Evolutionary conservation across 2,797 vertebrate species (phyloP).

Genomic region (Schizothorax lantsangensis): DNA sequence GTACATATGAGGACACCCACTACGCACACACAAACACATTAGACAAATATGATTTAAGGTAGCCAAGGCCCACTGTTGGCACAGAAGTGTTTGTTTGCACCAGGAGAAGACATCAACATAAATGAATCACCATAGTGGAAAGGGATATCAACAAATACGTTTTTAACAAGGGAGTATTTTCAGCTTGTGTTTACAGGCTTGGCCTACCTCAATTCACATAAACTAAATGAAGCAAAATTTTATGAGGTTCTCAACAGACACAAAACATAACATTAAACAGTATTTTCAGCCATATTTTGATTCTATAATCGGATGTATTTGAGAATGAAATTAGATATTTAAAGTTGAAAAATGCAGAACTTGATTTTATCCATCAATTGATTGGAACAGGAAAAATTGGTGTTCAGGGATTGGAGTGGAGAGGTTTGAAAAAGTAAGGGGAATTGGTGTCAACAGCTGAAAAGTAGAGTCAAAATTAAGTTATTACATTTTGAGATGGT

Average conservation of each 20-base stretch:
- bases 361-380: background rate
- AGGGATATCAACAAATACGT: constrained; percentile 21
- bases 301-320: background rate
- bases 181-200: constrained; percentile 39
- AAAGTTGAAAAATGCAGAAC: background rate
- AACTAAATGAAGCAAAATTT: constrained; percentile 25
- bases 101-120: constrained; percentile 36
- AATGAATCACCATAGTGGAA: constrained; percentile 19
- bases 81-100: constrained; percentile 47
- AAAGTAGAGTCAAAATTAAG: background rate
- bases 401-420: background rate
- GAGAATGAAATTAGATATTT: background rate
- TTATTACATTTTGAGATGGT: background rate
- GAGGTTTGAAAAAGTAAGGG: background rate
- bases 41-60: constrained; percentile 44
- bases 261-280: background rate
- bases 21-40: constrained; percentile 40
- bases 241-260: constrained; percentile 16
- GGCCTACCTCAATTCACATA: constrained; percentile 28
- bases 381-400: background rate
- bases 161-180: constrained; percentile 51
- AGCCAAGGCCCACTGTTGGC: constrained; percentile 25
- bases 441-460: background rate
- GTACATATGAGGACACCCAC: constrained; percentile 35
- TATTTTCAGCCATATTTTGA: background rate